Evolutionary conservation across 2,888 invertebrate species (phyloP).

Genomic region (Ommatoiulus sabulosus): DNA sequence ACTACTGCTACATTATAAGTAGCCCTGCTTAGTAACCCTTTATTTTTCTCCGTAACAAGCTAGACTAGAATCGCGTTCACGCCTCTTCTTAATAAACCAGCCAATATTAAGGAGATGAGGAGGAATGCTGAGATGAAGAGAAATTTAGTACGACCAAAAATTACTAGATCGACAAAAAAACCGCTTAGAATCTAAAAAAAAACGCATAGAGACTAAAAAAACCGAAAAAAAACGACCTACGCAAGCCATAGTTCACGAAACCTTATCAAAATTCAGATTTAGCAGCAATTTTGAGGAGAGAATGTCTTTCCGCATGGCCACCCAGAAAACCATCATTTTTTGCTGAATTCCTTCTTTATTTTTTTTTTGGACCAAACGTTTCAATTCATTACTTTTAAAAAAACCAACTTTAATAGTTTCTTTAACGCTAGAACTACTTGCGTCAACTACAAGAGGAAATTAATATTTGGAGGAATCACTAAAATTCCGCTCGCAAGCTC

Average conservation of each 20-base stretch:
- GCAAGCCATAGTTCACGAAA: background rate
- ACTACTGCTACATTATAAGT: background rate
- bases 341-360: background rate
- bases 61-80: background rate
- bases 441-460: background rate
- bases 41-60: background rate
- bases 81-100: background rate
- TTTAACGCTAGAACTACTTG: background rate
- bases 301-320: slow-evolving; percentile 5
- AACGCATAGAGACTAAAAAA: background rate
- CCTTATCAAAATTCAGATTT: slow-evolving; percentile 38
- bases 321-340: background rate
- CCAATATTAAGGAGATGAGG: background rate
- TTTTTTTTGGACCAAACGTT: background rate
- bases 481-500: background rate
- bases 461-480: background rate
- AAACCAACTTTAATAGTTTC: background rate
- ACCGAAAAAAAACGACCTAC: background rate
- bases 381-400: background rate
- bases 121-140: background rate
- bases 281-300: slow-evolving; percentile 18
- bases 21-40: background rate
- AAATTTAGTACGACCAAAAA: background rate
- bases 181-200: background rate
- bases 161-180: background rate